Conservation (phyloP, 2,113 vertebrate genomes). For the Saimiri boliviensis region DNA sequence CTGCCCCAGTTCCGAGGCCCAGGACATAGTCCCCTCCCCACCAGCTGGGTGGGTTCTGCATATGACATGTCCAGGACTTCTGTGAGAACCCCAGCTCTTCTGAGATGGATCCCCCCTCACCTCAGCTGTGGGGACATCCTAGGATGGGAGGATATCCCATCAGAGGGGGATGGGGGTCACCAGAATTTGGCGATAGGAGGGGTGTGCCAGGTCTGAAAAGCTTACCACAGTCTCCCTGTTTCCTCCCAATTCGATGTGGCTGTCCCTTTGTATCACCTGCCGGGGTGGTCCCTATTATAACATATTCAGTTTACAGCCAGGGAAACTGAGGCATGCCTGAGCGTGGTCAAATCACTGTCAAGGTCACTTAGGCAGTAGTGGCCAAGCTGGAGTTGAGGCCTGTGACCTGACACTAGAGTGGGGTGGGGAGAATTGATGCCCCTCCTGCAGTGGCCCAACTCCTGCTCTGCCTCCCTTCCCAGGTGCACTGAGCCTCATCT, state of each 20-base stretch:
- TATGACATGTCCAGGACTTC: not conserved
- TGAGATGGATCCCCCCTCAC: not conserved
- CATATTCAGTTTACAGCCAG: not conserved
- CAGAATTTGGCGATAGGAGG: not conserved
- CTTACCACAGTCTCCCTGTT: not conserved
- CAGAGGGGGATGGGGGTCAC: not conserved
- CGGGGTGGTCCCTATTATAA: not conserved
- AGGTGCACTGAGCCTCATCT: slow-evolving; percentile 94
- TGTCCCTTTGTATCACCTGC: not conserved
- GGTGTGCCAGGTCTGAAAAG: not conserved
- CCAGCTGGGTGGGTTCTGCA: not conserved
- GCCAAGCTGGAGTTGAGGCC: not conserved
- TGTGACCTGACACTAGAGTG: not conserved
- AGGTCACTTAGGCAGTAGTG: not conserved
- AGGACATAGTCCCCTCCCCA: not conserved
- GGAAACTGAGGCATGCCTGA: not conserved
- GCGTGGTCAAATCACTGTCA: not conserved
- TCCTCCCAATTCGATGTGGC: not conserved
- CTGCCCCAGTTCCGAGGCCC: not conserved
- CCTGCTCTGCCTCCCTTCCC: slow-evolving; percentile 66
- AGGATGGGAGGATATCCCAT: not conserved
- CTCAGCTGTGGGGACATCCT: not conserved
- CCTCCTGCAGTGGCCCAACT: not conserved
- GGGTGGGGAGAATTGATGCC: not conserved
- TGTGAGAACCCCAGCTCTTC: not conserved